Conservation (phyloP, 2,113 vertebrate genomes). For the Hydrochoerus hydrochaeris region DNA sequence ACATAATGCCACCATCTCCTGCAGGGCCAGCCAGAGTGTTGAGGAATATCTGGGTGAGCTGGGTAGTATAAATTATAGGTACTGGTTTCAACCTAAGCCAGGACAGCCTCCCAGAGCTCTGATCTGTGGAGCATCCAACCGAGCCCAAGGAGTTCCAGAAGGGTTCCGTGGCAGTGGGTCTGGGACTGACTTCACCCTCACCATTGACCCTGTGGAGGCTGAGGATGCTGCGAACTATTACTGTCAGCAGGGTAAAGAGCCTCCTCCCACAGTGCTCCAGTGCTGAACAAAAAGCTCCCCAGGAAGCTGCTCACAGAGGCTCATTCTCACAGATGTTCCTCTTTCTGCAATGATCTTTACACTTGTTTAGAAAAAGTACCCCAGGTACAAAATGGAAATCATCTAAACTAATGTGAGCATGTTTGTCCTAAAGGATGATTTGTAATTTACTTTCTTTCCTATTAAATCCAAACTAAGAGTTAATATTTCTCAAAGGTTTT, state of each 20-base stretch:
- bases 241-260: neutral
- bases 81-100: neutral
- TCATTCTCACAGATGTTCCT: neutral
- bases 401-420: too few species aligned
- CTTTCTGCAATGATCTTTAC: neutral
- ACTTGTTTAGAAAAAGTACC: neutral
- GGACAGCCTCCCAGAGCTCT: neutral
- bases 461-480: neutral
- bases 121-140: neutral
- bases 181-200: slow-evolving; percentile 16
- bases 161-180: neutral
- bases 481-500: neutral
- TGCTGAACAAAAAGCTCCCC: neutral
- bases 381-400: too few species aligned
- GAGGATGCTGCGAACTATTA: neutral
- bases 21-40: slow-evolving; percentile 46
- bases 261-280: neutral
- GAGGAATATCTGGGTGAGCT: too few species aligned
- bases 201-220: too few species aligned
- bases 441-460: neutral
- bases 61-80: neutral
- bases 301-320: neutral
- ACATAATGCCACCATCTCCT: slow-evolving; percentile 59
- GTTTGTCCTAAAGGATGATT: too few species aligned
- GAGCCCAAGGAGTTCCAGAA: neutral